phyloP scores from a whole-genome alignment of 2,888 invertebrate species.

The Macrophya alboannulata region DNA sequence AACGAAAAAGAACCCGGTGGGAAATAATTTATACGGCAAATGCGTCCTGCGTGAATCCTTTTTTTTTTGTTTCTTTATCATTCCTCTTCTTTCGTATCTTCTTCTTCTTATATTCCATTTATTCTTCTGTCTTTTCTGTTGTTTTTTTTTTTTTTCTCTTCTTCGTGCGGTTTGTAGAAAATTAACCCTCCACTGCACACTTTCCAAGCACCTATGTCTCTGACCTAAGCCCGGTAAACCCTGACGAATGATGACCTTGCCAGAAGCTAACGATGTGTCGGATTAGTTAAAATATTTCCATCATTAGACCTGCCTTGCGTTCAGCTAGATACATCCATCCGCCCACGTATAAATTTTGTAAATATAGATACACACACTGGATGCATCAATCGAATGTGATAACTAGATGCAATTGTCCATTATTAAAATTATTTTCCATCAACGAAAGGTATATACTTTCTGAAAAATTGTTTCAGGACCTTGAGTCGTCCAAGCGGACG shows the following conservation, averaged over 20 bases:
- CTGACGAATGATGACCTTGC: slow-evolving; percentile 46
- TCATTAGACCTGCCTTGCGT: slow-evolving; percentile 19
- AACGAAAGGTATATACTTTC: not conserved
- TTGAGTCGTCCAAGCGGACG: not conserved
- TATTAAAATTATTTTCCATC: not conserved
- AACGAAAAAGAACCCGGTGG: not conserved
- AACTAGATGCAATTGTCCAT: not conserved
- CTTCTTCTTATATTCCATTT: not conserved
- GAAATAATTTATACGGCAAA: slow-evolving; percentile 49
- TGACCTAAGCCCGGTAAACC: slow-evolving; percentile 28
- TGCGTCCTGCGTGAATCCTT: slow-evolving; percentile 29
- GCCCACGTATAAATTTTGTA: not conserved
- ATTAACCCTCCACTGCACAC: slow-evolving; percentile 26
- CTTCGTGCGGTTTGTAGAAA: slow-evolving; percentile 5
- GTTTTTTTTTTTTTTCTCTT: not conserved
- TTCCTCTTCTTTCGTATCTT: not conserved
- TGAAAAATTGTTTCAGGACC: not conserved
- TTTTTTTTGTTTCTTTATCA: not conserved
- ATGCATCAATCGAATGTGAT: not conserved
- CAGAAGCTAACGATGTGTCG: slow-evolving; percentile 49
- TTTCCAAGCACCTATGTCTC: slow-evolving; percentile 11
- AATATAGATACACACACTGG: not conserved
- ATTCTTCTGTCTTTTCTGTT: not conserved
- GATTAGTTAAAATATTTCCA: slow-evolving; percentile 50
- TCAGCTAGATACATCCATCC: not conserved